Percentiles rank a stretch among this genome's conserved stretches.
These are phyloP conservation scores for Limnephilus lunatus DNA, from an alignment of 2,888 invertebrate genomes.

Conservation along the genomic window DNA sequence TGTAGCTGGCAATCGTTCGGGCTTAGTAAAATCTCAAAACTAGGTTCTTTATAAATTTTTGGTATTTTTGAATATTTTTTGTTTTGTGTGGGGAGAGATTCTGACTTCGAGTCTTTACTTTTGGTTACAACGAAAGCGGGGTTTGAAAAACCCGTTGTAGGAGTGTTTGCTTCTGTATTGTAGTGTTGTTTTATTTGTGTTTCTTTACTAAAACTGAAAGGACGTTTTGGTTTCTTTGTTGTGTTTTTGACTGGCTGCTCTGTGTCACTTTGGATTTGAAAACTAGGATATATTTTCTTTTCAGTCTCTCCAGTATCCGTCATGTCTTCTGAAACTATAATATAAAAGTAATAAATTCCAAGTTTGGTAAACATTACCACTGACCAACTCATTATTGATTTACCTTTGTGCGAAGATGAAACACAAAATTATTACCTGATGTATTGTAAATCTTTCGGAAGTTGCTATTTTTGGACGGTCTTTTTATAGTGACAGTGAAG, in stretches of 20 bases:
- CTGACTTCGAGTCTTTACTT: conserved; percentile 19
- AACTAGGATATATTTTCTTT: conserved; percentile 45
- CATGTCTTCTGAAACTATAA: conserved; percentile 56
- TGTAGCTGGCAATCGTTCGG: conserved; percentile 28
- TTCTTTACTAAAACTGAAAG: conserved; percentile 36
- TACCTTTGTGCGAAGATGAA: neutral
- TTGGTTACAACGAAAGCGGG: neutral
- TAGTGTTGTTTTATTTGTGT: conserved; percentile 35
- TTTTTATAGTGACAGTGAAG: conserved; percentile 70
- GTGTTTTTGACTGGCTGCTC: conserved; percentile 21
- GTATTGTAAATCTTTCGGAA: conserved; percentile 63
- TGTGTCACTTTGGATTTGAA: conserved; percentile 45
- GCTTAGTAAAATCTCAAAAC: conserved; percentile 50
- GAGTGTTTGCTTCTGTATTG: conserved; percentile 17
- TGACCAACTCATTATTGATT: neutral
- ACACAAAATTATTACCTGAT: conserved; percentile 47
- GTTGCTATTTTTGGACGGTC: conserved; percentile 60
- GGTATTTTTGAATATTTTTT: conserved; percentile 24
- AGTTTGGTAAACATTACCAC: neutral
- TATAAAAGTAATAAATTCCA: neutral
- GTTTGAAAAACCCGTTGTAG: conserved; percentile 19
- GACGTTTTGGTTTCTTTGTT: conserved; percentile 7
- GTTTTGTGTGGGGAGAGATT: conserved; percentile 34
- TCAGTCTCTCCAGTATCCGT: conserved; percentile 48
- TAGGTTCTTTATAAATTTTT: conserved; percentile 47